Conservation (phyloP, 2,797 vertebrate genomes). For the Phyllotis vaccarum region DNA sequence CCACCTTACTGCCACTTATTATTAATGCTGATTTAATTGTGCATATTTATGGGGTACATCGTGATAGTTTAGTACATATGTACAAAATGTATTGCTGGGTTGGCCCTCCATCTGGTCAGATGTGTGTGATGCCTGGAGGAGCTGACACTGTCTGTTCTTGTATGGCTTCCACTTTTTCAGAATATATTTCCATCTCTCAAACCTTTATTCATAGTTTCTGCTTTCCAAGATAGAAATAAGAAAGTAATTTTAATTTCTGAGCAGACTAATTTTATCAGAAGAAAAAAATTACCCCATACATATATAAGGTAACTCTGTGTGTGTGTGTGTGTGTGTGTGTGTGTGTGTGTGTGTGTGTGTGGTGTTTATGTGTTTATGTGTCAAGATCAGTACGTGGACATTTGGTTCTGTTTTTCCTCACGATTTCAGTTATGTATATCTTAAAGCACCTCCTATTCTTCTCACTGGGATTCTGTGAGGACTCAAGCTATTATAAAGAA, state of each 20-base stretch:
- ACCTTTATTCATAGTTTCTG: not conserved
- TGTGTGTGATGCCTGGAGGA: not conserved
- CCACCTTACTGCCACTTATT: not conserved
- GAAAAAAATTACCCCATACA: not conserved
- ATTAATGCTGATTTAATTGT: not conserved
- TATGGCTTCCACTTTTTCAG: not conserved
- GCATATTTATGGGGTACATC: not conserved
- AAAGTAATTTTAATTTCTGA: not conserved
- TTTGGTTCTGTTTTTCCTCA: not conserved
- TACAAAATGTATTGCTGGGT: not conserved
- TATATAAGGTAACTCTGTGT: not conserved
- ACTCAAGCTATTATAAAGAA: not conserved
- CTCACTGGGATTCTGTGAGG: not conserved
- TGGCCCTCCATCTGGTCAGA: not conserved
- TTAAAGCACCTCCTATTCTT: not conserved
- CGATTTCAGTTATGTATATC: not conserved
- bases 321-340: not conserved
- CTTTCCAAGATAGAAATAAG: not conserved
- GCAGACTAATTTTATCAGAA: not conserved
- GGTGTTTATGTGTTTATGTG: not conserved
- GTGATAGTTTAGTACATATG: not conserved
- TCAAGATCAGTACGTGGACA: not conserved
- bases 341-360: not conserved
- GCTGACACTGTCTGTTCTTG: not conserved
- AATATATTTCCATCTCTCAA: not conserved